phyloP scores from a whole-genome alignment of 2,888 invertebrate genomes.

The Dastarcus helophoroides region DNA sequence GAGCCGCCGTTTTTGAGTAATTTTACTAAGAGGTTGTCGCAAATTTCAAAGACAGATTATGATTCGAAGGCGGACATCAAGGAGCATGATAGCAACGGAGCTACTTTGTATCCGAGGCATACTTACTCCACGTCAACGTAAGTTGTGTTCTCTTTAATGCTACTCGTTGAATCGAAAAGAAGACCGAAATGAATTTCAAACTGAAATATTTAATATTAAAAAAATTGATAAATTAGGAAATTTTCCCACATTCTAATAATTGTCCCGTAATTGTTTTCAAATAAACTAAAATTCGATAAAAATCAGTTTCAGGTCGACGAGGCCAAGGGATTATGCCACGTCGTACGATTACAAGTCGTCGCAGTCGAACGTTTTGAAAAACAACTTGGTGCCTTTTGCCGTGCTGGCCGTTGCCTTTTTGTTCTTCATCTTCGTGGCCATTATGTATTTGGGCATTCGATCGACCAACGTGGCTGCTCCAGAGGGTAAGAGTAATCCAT shows the following conservation, averaged over 20 bases:
- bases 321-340: conserved; percentile 8
- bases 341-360: conserved; percentile 26
- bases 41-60: conserved; percentile 23
- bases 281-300: too few species aligned
- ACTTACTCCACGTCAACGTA: conserved; percentile 14
- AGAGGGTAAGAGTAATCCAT: conserved; percentile 36
- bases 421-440: conserved; percentile 55
- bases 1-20: conserved; percentile 62
- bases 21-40: conserved; percentile 52
- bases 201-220: too few species aligned
- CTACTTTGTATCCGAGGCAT: conserved; percentile 9
- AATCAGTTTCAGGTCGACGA: conserved; percentile 5
- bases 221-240: too few species aligned
- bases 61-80: conserved; percentile 32
- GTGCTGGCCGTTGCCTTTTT: conserved; percentile 48
- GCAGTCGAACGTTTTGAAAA: conserved; percentile 36
- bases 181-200: too few species aligned
- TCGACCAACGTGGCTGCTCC: conserved; percentile 46
- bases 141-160: too few species aligned
- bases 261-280: too few species aligned
- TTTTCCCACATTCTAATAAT: too few species aligned
- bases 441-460: conserved; percentile 56
- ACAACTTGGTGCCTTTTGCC: conserved; percentile 52
- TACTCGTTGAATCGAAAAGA: too few species aligned
- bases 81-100: conserved; percentile 34